A percentile compares a stretch with the other conserved stretches of the same genome.
These are phyloP conservation scores for Temnopleurus reevesii DNA, from an alignment of 53 echinoderm and acorn worm genomes.

Conservation along the genomic window DNA sequence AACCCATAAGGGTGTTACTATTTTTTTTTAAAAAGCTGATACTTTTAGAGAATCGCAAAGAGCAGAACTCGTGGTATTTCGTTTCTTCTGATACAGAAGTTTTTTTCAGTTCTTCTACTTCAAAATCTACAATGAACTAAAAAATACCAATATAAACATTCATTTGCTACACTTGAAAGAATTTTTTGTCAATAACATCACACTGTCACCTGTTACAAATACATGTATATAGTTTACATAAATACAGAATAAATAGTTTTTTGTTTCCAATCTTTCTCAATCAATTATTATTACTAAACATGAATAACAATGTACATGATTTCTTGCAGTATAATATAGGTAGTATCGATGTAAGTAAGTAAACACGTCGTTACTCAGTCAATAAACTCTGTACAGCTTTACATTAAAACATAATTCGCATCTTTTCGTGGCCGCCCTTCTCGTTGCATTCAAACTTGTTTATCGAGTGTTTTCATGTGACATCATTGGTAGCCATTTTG, in stretches of 20 bases:
- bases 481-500: neutral
- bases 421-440: neutral
- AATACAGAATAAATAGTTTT: conserved; percentile 49
- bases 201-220: conserved; percentile 32
- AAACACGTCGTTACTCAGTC: conserved; percentile 45
- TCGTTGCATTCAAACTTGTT: conserved; percentile 5
- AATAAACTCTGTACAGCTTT: conserved; percentile 44
- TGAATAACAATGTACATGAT: conserved; percentile 49
- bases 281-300: conserved; percentile 52
- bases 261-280: conserved; percentile 39
- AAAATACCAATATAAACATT: neutral
- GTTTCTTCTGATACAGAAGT: conserved; percentile 9
- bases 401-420: neutral
- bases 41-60: no score
- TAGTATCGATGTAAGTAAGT: conserved; percentile 52
- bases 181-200: neutral
- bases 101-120: neutral
- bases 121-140: neutral
- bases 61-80: no score
- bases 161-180: neutral
- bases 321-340: conserved; percentile 31
- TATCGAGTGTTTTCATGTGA: no score
- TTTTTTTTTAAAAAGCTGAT: no score
- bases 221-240: conserved; percentile 47
- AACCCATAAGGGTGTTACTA: no score